Evolutionary conservation across 2,113 vertebrate species (phyloP), one percentile per base, ranked within the genome.

Genomic region (Paraplagusia blochii): DNA sequence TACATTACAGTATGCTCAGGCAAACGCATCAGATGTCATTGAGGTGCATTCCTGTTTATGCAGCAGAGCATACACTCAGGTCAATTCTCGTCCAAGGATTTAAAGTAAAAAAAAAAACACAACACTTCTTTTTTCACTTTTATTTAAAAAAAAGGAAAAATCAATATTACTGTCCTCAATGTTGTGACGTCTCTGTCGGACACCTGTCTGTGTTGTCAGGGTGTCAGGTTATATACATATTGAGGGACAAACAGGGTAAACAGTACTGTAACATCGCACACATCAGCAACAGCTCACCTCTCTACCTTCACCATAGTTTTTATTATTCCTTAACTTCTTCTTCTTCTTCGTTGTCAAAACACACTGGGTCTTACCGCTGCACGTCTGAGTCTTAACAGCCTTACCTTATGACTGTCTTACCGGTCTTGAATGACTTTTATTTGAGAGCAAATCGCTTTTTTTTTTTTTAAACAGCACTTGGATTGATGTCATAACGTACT

Each of bases 211-310:
- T 50, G 14, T 18, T 58, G 49, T 66, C 62, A 16, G 56, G 76
- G 74, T 69, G 72, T 75, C 75, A 75, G 74, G 69, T 77, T 83
- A 69, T 48, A 65, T 54, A 66, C 75, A 29, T 29, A 29, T 60
- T 78, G 81, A 82, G 80, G 82, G 87, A 76, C 79, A 81, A 82
- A 90, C 89, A 88, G 88, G 88, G 86, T 89, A 85, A 74, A 84
- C 42, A 70, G 76, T 87, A 88, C 86, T 89, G 85, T 89, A 87
- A 76, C 70, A 69, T 39, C 16, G 46, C 53, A 43, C 75, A 81
- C 79, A 70, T 69, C 45, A 57, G 69, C 85, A 85, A 80, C 78
- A 64, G 60, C 76, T 76, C 83, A 82, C 86, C 84, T 85, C 76
- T 62, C 53, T 15, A 65, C 72, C 56, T 58, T 9, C 2, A 38